A percentile compares a stretch with the other conserved stretches of the same genome.
These are phyloP conservation scores for Eubasilissa regina DNA, from an alignment of 1,140 invertebrate genomes.

Conservation along the genomic window DNA sequence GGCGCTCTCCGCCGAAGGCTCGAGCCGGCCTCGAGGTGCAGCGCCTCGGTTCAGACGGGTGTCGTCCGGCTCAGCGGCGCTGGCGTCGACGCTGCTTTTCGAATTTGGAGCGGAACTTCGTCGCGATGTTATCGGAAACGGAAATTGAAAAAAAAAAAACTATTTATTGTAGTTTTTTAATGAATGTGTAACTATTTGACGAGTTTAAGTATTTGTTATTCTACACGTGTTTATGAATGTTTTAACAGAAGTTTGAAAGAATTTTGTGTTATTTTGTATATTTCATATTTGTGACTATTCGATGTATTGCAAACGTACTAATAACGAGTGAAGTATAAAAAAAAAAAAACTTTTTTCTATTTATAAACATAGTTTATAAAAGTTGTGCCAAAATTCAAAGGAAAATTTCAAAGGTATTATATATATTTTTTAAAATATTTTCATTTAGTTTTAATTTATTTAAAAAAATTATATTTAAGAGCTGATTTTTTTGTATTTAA, in stretches of 20 bases:
- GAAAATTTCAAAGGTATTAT: too few species aligned
- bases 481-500: too few species aligned
- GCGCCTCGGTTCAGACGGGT: slow-evolving; percentile 46
- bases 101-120: slow-evolving; percentile 12
- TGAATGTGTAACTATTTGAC: too few species aligned
- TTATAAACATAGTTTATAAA: too few species aligned
- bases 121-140: slow-evolving; percentile 30
- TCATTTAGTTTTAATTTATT: too few species aligned
- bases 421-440: too few species aligned
- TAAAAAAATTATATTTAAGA: too few species aligned
- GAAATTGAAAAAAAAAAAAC: not conserved
- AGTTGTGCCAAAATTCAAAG: too few species aligned
- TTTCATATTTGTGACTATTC: not conserved
- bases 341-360: too few species aligned
- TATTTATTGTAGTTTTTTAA: not conserved
- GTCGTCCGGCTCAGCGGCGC: slow-evolving; percentile 51
- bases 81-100: slow-evolving; percentile 33
- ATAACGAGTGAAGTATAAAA: not conserved
- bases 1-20: slow-evolving; percentile 1
- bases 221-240: not conserved
- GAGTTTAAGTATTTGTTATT: too few species aligned
- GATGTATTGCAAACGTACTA: not conserved
- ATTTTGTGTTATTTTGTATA: not conserved
- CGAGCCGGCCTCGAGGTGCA: not conserved
- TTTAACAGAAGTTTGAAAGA: not conserved